Base-by-base conservation (phyloP, 2,888 invertebrate genomes). In the Neria commutata region DNA sequence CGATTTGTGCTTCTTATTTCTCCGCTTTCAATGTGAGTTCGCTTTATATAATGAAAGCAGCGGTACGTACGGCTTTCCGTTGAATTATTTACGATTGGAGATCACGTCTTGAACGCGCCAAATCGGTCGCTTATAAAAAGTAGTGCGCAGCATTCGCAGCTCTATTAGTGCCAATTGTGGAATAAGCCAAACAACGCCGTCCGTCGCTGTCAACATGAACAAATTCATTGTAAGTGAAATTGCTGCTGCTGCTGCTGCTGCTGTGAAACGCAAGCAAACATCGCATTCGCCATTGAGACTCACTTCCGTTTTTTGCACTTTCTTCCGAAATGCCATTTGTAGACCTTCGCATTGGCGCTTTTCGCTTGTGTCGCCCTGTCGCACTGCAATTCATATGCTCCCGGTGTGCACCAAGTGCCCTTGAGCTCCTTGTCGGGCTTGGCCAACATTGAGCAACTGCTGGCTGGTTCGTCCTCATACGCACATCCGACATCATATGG, bases 111-210 rank as follows among this genome's bases (percentile, higher is more conserved):
- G 67, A 64, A 66, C 60, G 62, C 67, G 61, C 56, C 65, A 67
- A 67, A 45, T 64, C 59, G 66, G 66, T 71, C 66, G 68, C 73
- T 68, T 74, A 75, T 70, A 75, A 67, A 73, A 73, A 71, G 72
- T 67, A 71, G 67, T 70, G 69, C 65, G 62, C 66, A 69, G 19
- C 46, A 62, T 60, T 61, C 68, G 63, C 60, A 69, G 69, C 72
- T 72, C 70, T 72, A 72, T 73, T 70, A 24, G 72, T 69, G 71
- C 65, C 63, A 73, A 73, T 71, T 67, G 62, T 66, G 64, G 67
- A 61, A 65, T 40, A 26, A 58, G 58, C 51, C 29, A 24, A 66
- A 48, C 53, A 57, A 47, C 45, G 26, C 2, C 46, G 23, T 23
- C 42, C 23, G 14, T n/a, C 40, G 16, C 25, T 19, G 40, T 56